Evolutionary conservation across 2,113 vertebrate species (phyloP), one percentile per base, ranked within the genome.

Genomic region (Ceratotherium simum): DNA sequence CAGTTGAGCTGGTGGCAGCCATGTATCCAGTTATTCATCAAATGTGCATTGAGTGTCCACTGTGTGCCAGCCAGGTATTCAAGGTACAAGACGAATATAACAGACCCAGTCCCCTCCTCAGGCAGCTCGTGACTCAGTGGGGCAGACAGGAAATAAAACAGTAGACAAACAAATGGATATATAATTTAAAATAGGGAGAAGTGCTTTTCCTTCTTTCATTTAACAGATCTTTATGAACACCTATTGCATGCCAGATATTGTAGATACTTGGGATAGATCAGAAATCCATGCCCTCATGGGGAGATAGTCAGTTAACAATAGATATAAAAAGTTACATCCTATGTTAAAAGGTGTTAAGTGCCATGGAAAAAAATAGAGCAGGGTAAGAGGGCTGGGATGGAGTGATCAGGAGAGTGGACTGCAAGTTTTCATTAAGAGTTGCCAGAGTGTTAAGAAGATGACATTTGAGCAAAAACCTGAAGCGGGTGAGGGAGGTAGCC

Each of bases 391-490:
- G n/a, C 70, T 73, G 9, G 36, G 72, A 31, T 42, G 83, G 56
- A n/a, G 56, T 33, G 67, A 58, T 13, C 10, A 51, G 29, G 2
- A 16, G 31, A 39, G 27, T 46, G 18, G 11, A 46, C 39, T 81
- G 67, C 4, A 88, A 4, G 58, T 95, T 82, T 91, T 93, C 65
- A 84, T 33, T 64, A 56, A 90, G 60, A 62, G 29, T 95, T 81
- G 62, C 46, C 84, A 31, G 51, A 73, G 4, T 27, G 21, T 93
- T 76, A 82, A 91, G 64, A 84, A 62, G 39, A 72, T 72, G 60
- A 95, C 72, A 75, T 80, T 89, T 72, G 29, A 95, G 54, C 48
- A 88, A 88, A 95, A 83, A 18, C 69, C 33, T 58, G 36, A 93
- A 95, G n/a, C 9, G 58, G 6, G 1, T 84, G 12, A 91, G 65